Evolutionary conservation across 2,113 vertebrate species (phyloP).

Genomic region (Apeltes quadracus): DNA sequence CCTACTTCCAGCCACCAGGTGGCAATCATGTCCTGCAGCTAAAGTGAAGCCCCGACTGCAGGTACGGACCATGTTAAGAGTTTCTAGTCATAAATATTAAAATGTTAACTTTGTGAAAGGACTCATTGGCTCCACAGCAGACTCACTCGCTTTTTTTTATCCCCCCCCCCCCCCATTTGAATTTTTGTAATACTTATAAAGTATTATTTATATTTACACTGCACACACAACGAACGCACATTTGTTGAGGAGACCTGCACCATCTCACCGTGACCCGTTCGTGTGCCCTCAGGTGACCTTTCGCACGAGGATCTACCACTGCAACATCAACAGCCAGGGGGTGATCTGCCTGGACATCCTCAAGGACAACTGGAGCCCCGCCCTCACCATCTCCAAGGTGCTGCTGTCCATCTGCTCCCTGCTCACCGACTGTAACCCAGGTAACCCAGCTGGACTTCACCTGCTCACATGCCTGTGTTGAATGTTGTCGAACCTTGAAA

Average conservation of each 20-base stretch:
- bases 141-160: too few relatives aligned
- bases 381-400: slow-evolving; percentile 94
- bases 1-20: slow-evolving; percentile 60
- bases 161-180: too few relatives aligned
- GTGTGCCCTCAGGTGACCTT: slow-evolving; percentile 87
- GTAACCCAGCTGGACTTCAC: slow-evolving; percentile 70
- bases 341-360: slow-evolving; percentile 97
- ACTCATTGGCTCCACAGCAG: too few relatives aligned
- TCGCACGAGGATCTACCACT: slow-evolving; percentile 96
- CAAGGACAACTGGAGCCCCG: slow-evolving; percentile 96
- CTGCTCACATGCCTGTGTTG: not conserved
- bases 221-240: too few relatives aligned
- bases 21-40: slow-evolving; percentile 15
- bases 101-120: too few relatives aligned
- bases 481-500: not conserved
- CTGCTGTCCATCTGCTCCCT: slow-evolving; percentile 97
- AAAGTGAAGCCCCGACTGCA: not conserved
- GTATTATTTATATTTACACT: too few relatives aligned
- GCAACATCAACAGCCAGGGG: slow-evolving; percentile 97
- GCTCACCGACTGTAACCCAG: slow-evolving; percentile 96
- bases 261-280: not conserved
- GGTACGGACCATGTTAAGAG: not conserved
- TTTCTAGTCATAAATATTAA: too few relatives aligned
- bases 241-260: too few relatives aligned
- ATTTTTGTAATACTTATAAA: too few relatives aligned